Percentiles rank a stretch among this genome's conserved stretches.
Conservation (phyloP, 2,797 vertebrate genomes). For the Botia kubotai region DNA sequence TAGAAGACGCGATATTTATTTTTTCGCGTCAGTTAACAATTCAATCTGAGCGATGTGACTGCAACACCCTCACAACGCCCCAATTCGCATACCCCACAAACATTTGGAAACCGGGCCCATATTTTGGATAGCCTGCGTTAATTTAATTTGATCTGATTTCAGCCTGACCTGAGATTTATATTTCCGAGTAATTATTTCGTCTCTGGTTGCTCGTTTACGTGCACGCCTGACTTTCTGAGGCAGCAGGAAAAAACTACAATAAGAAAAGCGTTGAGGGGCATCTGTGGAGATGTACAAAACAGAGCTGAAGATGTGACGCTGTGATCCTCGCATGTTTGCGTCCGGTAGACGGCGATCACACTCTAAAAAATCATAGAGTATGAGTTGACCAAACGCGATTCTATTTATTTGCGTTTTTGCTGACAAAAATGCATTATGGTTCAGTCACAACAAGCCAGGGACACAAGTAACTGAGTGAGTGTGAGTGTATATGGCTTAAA, state of each 20-base stretch:
- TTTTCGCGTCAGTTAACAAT: slow-evolving; percentile 72
- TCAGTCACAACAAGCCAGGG: background rate
- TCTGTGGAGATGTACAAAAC: too few species aligned
- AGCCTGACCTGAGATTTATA: slow-evolving; percentile 11
- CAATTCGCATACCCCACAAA: background rate
- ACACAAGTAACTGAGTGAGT: background rate
- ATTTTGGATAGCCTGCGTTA: background rate
- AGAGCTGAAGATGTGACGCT: slow-evolving; percentile 1
- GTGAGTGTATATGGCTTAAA: too few species aligned
- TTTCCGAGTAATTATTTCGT: slow-evolving; percentile 5
- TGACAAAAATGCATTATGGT: slow-evolving; percentile 29
- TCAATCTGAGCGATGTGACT: slow-evolving; percentile 49
- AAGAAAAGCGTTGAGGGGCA: background rate
- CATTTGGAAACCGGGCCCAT: background rate
- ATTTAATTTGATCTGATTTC: background rate
- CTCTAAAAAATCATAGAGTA: slow-evolving; percentile 52
- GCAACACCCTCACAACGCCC: slow-evolving; percentile 53
- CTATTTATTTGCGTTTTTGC: slow-evolving; percentile 52
- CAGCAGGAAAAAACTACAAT: background rate
- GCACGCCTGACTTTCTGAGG: background rate
- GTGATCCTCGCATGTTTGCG: slow-evolving; percentile 50
- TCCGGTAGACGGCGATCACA: slow-evolving; percentile 84
- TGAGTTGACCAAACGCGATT: slow-evolving; percentile 4
- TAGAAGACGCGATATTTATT: slow-evolving; percentile 91
- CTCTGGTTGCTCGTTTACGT: background rate